Conservation (phyloP, 2,888 invertebrate species). For the Hartigia nigra region DNA sequence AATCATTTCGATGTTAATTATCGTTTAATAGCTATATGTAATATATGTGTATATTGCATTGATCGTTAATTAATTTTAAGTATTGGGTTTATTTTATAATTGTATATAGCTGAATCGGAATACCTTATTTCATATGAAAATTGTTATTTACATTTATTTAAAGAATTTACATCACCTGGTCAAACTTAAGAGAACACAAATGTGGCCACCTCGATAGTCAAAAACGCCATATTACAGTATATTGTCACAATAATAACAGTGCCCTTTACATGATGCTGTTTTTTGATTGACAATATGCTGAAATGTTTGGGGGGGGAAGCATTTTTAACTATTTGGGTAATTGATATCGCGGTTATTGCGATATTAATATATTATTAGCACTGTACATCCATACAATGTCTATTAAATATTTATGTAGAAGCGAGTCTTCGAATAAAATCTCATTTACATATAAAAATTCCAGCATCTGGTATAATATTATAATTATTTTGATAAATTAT, state of each 20-base stretch:
- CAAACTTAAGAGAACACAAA: background rate
- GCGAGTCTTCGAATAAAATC: conserved; percentile 4
- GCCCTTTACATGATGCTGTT: too few relatives aligned
- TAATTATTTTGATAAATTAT: background rate
- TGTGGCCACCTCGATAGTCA: too few relatives aligned
- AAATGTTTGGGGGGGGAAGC: too few relatives aligned
- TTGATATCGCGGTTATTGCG: background rate
- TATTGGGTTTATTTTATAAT: background rate
- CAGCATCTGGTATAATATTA: background rate
- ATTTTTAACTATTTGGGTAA: too few relatives aligned
- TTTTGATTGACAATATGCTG: too few relatives aligned
- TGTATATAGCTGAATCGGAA: conserved; percentile 1
- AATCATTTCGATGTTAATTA: background rate
- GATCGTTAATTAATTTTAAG: background rate
- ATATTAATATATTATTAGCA: background rate
- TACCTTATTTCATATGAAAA: background rate
- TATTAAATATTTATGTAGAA: background rate
- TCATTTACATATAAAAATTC: background rate
- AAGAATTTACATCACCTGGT: background rate
- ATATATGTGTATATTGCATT: background rate
- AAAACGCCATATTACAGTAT: too few relatives aligned
- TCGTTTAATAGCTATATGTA: background rate
- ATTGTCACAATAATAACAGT: too few relatives aligned
- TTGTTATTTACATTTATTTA: conserved; percentile 2
- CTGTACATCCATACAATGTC: background rate